phyloP scores from a whole-genome alignment of 2,888 invertebrate species.

The Drosophila prolongata region DNA sequence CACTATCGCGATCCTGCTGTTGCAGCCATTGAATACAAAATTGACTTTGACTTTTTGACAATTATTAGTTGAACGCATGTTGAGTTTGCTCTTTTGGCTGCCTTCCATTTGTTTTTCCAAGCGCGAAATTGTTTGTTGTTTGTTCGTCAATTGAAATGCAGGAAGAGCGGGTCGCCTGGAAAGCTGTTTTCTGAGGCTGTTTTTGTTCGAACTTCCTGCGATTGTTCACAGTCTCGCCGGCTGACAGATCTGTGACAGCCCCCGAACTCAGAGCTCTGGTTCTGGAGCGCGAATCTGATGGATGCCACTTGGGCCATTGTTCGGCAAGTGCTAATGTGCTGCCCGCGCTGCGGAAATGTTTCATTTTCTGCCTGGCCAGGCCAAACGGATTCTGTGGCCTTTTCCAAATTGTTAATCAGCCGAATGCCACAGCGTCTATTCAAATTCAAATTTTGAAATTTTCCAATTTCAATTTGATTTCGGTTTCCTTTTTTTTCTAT shows the following conservation, averaged over 20 bases:
- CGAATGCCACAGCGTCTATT: slow-evolving; percentile 18
- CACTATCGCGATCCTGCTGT: slow-evolving; percentile 28
- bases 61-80: slow-evolving; percentile 82
- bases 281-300: slow-evolving; percentile 61
- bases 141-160: slow-evolving; percentile 69
- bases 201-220: slow-evolving; percentile 74
- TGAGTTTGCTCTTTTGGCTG: slow-evolving; percentile 55
- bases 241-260: slow-evolving; percentile 78
- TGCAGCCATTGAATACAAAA: slow-evolving; percentile 60
- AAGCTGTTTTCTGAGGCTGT: slow-evolving; percentile 45
- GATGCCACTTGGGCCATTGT: slow-evolving; percentile 77
- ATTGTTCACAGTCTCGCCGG: slow-evolving; percentile 78
- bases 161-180: slow-evolving; percentile 22
- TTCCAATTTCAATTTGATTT: slow-evolving; percentile 9
- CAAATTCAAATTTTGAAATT: slow-evolving; percentile 34
- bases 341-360: slow-evolving; percentile 65
- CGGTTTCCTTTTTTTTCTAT: neutral
- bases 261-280: neutral
- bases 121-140: slow-evolving; percentile 80
- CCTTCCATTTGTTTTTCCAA: slow-evolving; percentile 65
- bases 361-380: slow-evolving; percentile 71
- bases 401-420: slow-evolving; percentile 59
- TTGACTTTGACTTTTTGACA: slow-evolving; percentile 81
- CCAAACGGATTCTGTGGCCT: slow-evolving; percentile 60
- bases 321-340: slow-evolving; percentile 76